phyloP scores from a whole-genome alignment of 2,113 vertebrate genomes.

The Pogona vitticeps region DNA sequence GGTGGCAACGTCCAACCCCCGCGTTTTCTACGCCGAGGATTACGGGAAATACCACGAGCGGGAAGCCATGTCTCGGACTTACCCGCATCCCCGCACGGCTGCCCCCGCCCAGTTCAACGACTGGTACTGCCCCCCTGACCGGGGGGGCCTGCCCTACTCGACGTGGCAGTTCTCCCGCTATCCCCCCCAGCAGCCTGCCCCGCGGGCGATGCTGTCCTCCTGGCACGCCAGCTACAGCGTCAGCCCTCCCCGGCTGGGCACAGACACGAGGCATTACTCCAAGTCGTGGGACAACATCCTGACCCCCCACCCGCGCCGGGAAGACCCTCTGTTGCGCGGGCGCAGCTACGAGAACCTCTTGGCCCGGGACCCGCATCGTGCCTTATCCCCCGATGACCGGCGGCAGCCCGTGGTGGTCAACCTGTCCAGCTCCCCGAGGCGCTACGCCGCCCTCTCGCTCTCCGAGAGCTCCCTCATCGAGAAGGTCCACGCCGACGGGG shows the following conservation, averaged over 20 bases:
- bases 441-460: constrained; percentile 92
- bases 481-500: constrained; percentile 75
- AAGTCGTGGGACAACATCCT: constrained; percentile 97
- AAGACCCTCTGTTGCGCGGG: constrained; percentile 84
- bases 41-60: constrained; percentile 82
- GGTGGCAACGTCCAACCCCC: constrained; percentile 50
- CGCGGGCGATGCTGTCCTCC: constrained; percentile 77
- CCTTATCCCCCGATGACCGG: constrained; percentile 78
- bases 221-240: constrained; percentile 79
- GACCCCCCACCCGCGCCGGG: constrained; percentile 77
- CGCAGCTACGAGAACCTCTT: constrained; percentile 94
- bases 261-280: constrained; percentile 88
- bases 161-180: constrained; percentile 76
- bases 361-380: constrained; percentile 78
- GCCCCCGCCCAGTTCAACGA: constrained; percentile 82
- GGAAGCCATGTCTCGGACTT: constrained; percentile 74
- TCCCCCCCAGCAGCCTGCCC: constrained; percentile 71
- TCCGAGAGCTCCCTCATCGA: constrained; percentile 92
- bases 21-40: constrained; percentile 83
- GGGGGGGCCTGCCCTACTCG: constrained; percentile 76
- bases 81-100: constrained; percentile 74
- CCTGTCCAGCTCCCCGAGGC: constrained; percentile 92
- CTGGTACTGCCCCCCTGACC: constrained; percentile 86
- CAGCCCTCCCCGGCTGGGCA: constrained; percentile 78
- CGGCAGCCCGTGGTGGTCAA: constrained; percentile 91